Conservation (phyloP, 2,888 invertebrate genomes). For the Acronicta aceris region DNA sequence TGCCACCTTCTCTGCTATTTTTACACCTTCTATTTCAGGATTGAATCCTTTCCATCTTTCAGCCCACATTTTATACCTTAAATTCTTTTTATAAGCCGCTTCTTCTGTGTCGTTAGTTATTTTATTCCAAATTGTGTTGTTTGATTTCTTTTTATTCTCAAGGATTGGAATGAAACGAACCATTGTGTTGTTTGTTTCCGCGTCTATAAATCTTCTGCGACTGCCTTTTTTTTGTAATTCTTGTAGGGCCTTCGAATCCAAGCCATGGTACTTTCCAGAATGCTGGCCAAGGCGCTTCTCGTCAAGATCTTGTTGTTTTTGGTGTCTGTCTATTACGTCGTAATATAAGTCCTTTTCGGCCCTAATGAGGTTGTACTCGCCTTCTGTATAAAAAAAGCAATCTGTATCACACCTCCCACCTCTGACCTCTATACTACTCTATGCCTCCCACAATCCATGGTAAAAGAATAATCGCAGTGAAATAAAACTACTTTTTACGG, state of each 20-base stretch:
- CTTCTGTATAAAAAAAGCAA: background rate
- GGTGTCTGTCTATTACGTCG: background rate
- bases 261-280: no score
- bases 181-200: background rate
- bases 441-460: no score
- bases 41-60: slow-evolving; percentile 18
- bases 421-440: no score
- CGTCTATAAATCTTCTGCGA: background rate
- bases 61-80: slow-evolving; percentile 21
- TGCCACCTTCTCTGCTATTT: background rate
- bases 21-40: slow-evolving; percentile 10
- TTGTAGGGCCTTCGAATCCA: background rate
- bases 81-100: slow-evolving; percentile 8
- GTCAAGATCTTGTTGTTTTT: background rate
- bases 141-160: background rate
- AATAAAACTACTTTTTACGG: no score
- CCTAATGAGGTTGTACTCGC: background rate
- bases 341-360: background rate
- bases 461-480: no score
- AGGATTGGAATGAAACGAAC: background rate
- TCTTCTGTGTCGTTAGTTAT: background rate
- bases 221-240: background rate
- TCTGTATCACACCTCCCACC: background rate
- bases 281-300: no score
- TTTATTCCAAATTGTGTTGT: background rate